Conservation (phyloP, 2,797 vertebrate genomes). For the Epinephelus coioides region DNA sequence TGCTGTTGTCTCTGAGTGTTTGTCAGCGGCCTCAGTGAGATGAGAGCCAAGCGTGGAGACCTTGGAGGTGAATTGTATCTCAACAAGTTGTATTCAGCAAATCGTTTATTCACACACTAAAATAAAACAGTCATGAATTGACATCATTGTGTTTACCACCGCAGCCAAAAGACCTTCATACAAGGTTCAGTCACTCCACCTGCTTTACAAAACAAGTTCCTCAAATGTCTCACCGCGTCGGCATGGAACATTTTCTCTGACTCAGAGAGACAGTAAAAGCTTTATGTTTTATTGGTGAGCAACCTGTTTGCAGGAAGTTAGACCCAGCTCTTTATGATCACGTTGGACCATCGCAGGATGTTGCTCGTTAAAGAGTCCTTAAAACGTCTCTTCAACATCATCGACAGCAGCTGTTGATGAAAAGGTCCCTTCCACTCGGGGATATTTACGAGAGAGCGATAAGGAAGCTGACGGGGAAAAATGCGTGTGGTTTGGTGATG, state of each 20-base stretch:
- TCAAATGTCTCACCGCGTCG: neutral
- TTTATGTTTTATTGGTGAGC: neutral
- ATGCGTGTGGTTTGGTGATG: constrained; percentile 64
- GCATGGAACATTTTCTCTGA: neutral
- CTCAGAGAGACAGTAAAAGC: neutral
- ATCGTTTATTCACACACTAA: constrained; percentile 17
- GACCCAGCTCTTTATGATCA: constrained; percentile 7
- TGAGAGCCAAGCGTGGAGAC: constrained; percentile 5
- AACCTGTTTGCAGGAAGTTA: neutral
- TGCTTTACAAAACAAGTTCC: neutral
- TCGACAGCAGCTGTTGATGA: constrained; percentile 45
- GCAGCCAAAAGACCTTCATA: constrained; percentile 20
- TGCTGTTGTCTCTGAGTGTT: constrained; percentile 4
- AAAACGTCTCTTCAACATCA: constrained; percentile 33
- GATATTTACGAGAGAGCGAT: constrained; percentile 57
- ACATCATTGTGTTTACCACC: neutral
- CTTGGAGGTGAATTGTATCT: constrained; percentile 11
- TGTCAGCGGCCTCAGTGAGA: constrained; percentile 9
- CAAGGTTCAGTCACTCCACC: constrained; percentile 5
- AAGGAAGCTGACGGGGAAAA: constrained; percentile 41
- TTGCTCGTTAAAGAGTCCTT: constrained; percentile 33
- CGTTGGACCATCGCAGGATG: constrained; percentile 42
- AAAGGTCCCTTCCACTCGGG: constrained; percentile 39
- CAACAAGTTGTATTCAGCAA: constrained; percentile 20
- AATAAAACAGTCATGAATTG: constrained; percentile 23